Conservation (phyloP, 2,797 vertebrate genomes). For the Hybognathus amarus region DNA sequence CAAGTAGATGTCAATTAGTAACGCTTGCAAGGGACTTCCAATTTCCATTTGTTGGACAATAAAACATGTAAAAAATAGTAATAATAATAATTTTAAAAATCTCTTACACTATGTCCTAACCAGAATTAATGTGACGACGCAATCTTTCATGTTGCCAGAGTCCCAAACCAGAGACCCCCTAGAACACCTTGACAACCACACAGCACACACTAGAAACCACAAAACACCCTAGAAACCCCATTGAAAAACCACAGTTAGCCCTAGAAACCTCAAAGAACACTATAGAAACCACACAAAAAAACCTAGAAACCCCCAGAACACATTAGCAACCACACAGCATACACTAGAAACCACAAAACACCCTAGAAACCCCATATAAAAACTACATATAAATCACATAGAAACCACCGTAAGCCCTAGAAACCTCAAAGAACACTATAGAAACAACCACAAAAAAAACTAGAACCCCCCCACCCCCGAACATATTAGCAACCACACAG, state of each 20-base stretch:
- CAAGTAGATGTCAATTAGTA: conserved; percentile 19
- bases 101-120: not conserved
- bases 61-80: not conserved
- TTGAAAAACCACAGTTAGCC: not conserved
- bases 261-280: no score
- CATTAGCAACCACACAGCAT: no score
- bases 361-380: not conserved
- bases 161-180: not conserved
- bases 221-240: not conserved
- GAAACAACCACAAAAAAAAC: not conserved
- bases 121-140: not conserved
- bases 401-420: not conserved
- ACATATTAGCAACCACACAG: not conserved
- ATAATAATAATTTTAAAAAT: no score
- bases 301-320: no score
- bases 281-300: not conserved
- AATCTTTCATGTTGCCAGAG: not conserved
- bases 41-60: not conserved
- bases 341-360: not conserved
- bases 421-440: not conserved
- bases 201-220: not conserved
- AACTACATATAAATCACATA: not conserved
- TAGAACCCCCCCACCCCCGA: no score
- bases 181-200: not conserved
- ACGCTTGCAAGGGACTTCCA: not conserved